These are phyloP conservation scores for Hystrix cristata DNA, from an alignment of 2,113 vertebrate genomes.

Conservation along the genomic window DNA sequence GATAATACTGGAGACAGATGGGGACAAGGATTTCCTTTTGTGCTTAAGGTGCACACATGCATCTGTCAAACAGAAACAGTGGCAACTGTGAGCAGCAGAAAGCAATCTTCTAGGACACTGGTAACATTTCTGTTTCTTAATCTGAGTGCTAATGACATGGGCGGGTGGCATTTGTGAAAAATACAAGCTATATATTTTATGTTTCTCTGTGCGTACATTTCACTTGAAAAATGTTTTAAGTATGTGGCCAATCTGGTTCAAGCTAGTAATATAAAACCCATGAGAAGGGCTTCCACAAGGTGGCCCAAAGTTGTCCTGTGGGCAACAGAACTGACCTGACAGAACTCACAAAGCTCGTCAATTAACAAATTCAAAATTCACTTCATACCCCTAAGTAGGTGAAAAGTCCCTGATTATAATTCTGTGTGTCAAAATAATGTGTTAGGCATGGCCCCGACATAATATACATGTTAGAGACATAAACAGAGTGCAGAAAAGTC, in stretches of 20 bases:
- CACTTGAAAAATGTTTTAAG: not conserved
- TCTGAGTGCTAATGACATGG: not conserved
- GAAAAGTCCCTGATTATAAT: conserved; percentile 23
- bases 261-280: not conserved
- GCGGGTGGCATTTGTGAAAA: not conserved
- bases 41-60: not conserved
- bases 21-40: not conserved
- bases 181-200: not conserved
- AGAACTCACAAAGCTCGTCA: not conserved
- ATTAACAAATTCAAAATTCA: conserved; percentile 54
- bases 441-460: not conserved
- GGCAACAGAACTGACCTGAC: not conserved
- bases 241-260: not conserved
- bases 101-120: not conserved
- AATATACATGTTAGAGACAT: conserved; percentile 10
- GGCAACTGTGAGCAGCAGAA: not conserved
- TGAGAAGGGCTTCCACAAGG: not conserved
- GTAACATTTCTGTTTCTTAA: conserved; percentile 9
- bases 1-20: not conserved
- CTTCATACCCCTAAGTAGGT: not conserved
- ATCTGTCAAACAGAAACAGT: not conserved
- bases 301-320: not conserved
- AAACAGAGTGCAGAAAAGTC: not conserved
- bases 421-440: conserved; percentile 50
- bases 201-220: not conserved